Conservation (phyloP, 2,113 vertebrate species). For the Ibidorhyncha struthersii region DNA sequence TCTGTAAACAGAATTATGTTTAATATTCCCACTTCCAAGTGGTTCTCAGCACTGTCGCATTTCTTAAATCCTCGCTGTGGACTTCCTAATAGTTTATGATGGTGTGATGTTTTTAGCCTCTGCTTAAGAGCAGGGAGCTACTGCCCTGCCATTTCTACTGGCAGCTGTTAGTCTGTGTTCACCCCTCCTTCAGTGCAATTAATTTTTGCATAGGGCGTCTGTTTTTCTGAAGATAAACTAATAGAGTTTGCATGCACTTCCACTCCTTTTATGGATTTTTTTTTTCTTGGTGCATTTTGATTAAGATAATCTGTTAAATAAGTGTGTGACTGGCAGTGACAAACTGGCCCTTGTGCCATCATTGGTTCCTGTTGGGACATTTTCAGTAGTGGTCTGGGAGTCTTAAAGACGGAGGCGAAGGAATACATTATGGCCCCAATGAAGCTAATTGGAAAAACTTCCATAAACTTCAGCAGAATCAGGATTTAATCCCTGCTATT, state of each 20-base stretch:
- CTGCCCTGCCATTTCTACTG: background rate
- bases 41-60: background rate
- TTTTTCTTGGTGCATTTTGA: background rate
- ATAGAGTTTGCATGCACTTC: background rate
- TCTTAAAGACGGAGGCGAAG: background rate
- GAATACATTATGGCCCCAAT: background rate
- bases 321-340: background rate
- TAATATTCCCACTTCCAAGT: background rate
- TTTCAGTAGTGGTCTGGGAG: background rate
- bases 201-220: background rate
- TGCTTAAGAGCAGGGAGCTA: background rate
- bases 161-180: background rate
- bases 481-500: slow-evolving; percentile 26
- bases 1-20: background rate
- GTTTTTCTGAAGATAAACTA: background rate
- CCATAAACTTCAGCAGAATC: background rate
- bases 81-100: background rate
- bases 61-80: background rate
- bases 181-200: background rate
- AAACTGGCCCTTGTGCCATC: background rate
- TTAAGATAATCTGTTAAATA: background rate
- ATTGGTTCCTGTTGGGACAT: background rate
- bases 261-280: background rate
- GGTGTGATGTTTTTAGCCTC: background rate
- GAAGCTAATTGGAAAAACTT: background rate